phyloP scores from a whole-genome alignment of 2,113 vertebrate genomes.

The Glaucidium brasilianum region DNA sequence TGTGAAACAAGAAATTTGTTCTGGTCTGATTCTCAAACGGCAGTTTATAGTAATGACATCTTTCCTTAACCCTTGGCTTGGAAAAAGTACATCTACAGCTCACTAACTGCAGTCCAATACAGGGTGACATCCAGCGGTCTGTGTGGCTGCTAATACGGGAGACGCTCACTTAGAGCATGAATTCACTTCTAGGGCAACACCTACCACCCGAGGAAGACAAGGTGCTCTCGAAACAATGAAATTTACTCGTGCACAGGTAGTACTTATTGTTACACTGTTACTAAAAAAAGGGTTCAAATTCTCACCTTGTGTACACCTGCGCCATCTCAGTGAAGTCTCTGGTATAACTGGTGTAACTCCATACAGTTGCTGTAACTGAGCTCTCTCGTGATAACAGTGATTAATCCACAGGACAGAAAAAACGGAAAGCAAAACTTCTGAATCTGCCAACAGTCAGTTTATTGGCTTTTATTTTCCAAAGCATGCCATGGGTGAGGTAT shows the following conservation, averaged over 20 bases:
- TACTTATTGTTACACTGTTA: neutral
- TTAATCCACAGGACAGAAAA: neutral
- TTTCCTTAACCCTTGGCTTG: slow-evolving; percentile 19
- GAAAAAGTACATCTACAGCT: neutral
- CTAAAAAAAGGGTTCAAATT: neutral
- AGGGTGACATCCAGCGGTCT: neutral
- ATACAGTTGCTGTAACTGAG: neutral
- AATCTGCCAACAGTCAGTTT: neutral
- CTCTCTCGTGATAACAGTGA: neutral
- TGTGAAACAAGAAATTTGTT: neutral
- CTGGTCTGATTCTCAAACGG: slow-evolving; percentile 7
- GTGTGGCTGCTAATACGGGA: neutral
- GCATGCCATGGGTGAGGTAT: neutral
- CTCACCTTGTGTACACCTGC: neutral
- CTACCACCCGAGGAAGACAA: neutral
- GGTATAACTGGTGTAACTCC: neutral
- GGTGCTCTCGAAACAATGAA: neutral
- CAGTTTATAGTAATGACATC: neutral
- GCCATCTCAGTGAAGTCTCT: neutral
- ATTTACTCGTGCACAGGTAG: neutral
- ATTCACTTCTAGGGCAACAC: neutral
- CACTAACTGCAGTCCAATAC: neutral
- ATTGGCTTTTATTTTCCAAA: slow-evolving; percentile 11
- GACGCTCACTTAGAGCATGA: neutral
- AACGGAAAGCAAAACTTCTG: neutral